Percentiles rank a stretch among this genome's conserved stretches.
These are phyloP conservation scores for Drosophila buzzatii DNA, from an alignment of 2,888 invertebrate genomes.

Conservation along the genomic window DNA sequence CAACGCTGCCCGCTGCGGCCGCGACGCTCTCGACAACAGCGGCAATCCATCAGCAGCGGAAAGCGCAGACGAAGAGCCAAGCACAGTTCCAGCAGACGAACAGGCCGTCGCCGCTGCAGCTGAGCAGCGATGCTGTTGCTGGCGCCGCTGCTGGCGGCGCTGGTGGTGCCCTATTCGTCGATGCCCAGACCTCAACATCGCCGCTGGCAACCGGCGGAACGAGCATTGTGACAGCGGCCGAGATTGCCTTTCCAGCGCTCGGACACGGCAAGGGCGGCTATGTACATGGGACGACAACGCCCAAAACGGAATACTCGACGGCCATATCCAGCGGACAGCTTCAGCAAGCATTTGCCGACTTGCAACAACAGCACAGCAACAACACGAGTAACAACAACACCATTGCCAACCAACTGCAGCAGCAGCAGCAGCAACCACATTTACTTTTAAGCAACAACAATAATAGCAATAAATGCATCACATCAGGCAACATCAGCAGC, in stretches of 20 bases:
- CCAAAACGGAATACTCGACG: constrained; percentile 79
- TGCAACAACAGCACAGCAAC: constrained; percentile 63
- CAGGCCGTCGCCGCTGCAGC: constrained; percentile 63
- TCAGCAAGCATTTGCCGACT: constrained; percentile 71
- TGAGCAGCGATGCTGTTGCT: constrained; percentile 62
- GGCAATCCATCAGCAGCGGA: constrained; percentile 62
- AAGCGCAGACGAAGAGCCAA: constrained; percentile 23
- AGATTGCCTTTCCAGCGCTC: constrained; percentile 52
- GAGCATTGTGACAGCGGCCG: constrained; percentile 49
- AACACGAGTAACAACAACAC: constrained; percentile 35
- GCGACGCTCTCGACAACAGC: constrained; percentile 64
- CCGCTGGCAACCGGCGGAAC: constrained; percentile 58
- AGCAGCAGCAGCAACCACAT: constrained; percentile 59
- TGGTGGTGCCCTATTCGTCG: constrained; percentile 63
- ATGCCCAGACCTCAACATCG: constrained; percentile 83
- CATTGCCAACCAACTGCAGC: constrained; percentile 25
- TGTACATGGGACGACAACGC: constrained; percentile 75
- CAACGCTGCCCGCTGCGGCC: constrained; percentile 76
- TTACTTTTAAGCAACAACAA: constrained; percentile 80
- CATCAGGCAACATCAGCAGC: constrained; percentile 39
- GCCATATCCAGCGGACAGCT: constrained; percentile 77
- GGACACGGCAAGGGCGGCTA: constrained; percentile 24
- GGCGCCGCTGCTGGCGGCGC: constrained; percentile 29
- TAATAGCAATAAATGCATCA: constrained; percentile 76
- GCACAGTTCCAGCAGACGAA: constrained; percentile 37